These are phyloP conservation scores for Oryctes rhinoceros DNA, from an alignment of 1,140 invertebrate species.

Conservation along the genomic window DNA sequence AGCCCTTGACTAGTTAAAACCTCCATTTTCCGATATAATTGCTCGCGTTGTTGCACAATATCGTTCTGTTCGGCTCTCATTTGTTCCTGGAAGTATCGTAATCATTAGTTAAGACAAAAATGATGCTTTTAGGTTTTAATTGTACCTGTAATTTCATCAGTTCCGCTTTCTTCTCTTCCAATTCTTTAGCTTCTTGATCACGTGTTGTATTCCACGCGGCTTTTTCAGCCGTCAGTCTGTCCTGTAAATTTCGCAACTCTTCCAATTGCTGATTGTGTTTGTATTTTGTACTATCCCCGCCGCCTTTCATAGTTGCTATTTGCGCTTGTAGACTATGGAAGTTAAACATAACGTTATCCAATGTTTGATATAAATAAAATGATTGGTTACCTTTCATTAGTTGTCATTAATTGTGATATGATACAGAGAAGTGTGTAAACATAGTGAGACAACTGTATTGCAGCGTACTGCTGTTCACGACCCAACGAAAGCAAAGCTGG, in stretches of 20 bases:
- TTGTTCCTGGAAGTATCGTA: constrained; percentile 67
- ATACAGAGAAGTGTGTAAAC: constrained; percentile 84
- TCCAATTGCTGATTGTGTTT: constrained; percentile 78
- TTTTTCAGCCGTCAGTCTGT: constrained; percentile 80
- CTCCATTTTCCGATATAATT: constrained; percentile 84
- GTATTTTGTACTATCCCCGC: constrained; percentile 66
- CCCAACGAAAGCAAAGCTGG: constrained; percentile 62
- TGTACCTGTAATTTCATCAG: constrained; percentile 66
- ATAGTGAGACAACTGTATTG: constrained; percentile 80
- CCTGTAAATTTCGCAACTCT: constrained; percentile 76
- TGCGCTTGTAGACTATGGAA: constrained; percentile 70
- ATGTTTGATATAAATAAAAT: background rate
- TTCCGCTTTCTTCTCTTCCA: constrained; percentile 72
- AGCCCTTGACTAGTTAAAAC: constrained; percentile 78
- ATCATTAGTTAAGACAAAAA: no score
- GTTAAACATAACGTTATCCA: background rate
- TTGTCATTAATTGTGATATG: constrained; percentile 85
- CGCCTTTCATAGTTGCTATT: constrained; percentile 65
- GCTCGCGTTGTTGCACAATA: constrained; percentile 84
- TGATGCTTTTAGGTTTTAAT: no score
- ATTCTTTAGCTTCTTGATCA: constrained; percentile 70
- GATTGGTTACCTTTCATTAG: constrained; percentile 74
- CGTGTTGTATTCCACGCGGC: constrained; percentile 75
- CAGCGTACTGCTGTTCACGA: constrained; percentile 74
- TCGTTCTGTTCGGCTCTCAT: constrained; percentile 80